phyloP scores from a whole-genome alignment of 2,888 invertebrate species.

The Kuschelorhynchus macadamiae region DNA sequence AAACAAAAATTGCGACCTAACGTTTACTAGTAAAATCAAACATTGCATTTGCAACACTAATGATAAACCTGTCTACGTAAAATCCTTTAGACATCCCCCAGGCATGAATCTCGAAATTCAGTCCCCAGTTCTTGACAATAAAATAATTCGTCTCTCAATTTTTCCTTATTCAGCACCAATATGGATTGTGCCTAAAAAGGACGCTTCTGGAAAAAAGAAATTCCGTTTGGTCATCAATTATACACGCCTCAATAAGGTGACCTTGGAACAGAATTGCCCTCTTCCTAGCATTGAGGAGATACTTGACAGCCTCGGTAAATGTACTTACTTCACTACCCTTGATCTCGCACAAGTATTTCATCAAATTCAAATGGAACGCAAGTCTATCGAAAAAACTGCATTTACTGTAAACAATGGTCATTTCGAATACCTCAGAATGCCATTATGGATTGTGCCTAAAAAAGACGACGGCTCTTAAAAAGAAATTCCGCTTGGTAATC shows the following conservation, averaged over 20 bases:
- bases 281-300: conserved; percentile 53
- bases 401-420: conserved; percentile 54
- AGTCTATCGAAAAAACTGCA: conserved; percentile 54
- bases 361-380: conserved; percentile 55
- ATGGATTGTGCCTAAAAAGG: conserved; percentile 47
- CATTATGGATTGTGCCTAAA: conserved; percentile 55
- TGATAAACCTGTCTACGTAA: too few relatives aligned
- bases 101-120: too few relatives aligned
- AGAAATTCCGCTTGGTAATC: too few relatives aligned
- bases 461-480: conserved; percentile 53
- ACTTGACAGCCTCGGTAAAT: conserved; percentile 53
- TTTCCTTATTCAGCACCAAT: background rate
- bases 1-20: too few relatives aligned
- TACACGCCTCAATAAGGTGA: conserved; percentile 21
- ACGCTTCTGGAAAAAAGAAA: conserved; percentile 45
- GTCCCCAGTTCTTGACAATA: too few relatives aligned
- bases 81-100: too few relatives aligned
- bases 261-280: conserved; percentile 40
- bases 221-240: conserved; percentile 45
- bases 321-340: conserved; percentile 53
- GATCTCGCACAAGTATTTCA: conserved; percentile 56
- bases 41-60: too few relatives aligned
- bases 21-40: too few relatives aligned
- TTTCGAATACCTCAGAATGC: conserved; percentile 54
- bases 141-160: too few relatives aligned